A percentile compares a stretch with the other conserved stretches of the same genome.
These are phyloP conservation scores for Lasaia peninsularis DNA, from an alignment of 1,140 invertebrate species.

Conservation along the genomic window DNA sequence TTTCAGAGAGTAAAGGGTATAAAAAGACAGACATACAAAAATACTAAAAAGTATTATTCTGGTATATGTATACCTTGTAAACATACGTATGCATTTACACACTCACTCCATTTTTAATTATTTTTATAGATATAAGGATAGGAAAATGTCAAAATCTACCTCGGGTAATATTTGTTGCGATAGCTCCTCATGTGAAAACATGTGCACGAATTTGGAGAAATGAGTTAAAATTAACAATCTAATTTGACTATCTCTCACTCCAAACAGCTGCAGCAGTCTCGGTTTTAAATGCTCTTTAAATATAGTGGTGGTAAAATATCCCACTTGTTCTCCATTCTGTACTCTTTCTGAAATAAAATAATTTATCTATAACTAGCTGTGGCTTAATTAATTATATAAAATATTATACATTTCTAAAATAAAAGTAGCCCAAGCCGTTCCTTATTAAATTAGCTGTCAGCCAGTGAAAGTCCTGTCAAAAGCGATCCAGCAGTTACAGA, in stretches of 20 bases:
- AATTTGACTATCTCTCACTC: constrained; percentile 85
- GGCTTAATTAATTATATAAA: too few species aligned
- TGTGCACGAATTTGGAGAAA: constrained; percentile 83
- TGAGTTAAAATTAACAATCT: constrained; percentile 81
- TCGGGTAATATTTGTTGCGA: constrained; percentile 84
- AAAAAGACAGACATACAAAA: too few species aligned
- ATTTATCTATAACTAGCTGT: neutral
- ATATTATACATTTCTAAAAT: too few species aligned
- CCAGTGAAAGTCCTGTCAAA: too few species aligned
- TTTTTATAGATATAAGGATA: neutral
- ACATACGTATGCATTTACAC: too few species aligned
- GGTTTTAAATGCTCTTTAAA: constrained; percentile 85
- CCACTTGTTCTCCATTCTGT: constrained; percentile 67
- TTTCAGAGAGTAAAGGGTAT: too few species aligned
- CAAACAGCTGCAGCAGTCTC: constrained; percentile 86
- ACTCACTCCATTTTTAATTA: too few species aligned
- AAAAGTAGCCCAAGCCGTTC: too few species aligned
- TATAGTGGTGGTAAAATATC: constrained; percentile 80
- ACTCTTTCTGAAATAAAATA: constrained; percentile 47
- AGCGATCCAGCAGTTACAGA: too few species aligned
- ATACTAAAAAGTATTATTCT: too few species aligned
- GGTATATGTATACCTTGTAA: too few species aligned
- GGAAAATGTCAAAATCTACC: constrained; percentile 52
- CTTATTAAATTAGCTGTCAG: too few species aligned
- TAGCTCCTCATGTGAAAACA: constrained; percentile 84